Conservation (phyloP, 2,113 vertebrate species). For the Aegotheles bennettii region DNA sequence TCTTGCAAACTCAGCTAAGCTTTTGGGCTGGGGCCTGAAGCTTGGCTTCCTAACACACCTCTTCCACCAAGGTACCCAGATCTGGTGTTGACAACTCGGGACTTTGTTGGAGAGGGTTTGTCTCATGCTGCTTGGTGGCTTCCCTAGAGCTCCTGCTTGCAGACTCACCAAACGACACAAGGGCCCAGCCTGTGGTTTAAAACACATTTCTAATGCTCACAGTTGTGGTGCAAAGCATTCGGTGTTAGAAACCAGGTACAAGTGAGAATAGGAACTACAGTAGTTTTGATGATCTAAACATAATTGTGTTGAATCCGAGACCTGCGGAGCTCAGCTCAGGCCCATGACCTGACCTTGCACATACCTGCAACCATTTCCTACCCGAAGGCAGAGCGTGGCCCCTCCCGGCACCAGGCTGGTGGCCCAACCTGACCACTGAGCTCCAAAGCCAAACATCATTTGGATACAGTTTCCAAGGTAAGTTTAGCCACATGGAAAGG, state of each 20-base stretch:
- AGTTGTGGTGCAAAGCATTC: background rate
- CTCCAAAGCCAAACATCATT: background rate
- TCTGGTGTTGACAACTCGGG: background rate
- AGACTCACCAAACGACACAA: rapidly evolving
- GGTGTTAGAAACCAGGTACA: background rate
- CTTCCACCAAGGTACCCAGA: background rate
- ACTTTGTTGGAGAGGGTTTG: background rate
- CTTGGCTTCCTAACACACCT: background rate
- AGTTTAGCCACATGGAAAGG: background rate
- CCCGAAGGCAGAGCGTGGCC: rapidly evolving
- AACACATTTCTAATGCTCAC: background rate
- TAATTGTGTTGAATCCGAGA: background rate
- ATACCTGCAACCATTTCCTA: rapidly evolving
- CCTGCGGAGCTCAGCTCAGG: rapidly evolving
- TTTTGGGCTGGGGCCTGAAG: background rate
- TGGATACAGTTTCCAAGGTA: background rate
- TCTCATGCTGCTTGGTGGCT: background rate
- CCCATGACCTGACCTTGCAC: rapidly evolving
- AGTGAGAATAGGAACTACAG: background rate
- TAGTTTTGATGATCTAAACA: background rate
- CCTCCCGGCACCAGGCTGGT: rapidly evolving
- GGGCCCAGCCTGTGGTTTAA: background rate
- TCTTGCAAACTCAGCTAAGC: background rate
- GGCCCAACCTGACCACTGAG: background rate
- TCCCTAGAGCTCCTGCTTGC: background rate